Conservation (phyloP, 2,113 vertebrate genomes). For the Pituophis catenifer region DNA sequence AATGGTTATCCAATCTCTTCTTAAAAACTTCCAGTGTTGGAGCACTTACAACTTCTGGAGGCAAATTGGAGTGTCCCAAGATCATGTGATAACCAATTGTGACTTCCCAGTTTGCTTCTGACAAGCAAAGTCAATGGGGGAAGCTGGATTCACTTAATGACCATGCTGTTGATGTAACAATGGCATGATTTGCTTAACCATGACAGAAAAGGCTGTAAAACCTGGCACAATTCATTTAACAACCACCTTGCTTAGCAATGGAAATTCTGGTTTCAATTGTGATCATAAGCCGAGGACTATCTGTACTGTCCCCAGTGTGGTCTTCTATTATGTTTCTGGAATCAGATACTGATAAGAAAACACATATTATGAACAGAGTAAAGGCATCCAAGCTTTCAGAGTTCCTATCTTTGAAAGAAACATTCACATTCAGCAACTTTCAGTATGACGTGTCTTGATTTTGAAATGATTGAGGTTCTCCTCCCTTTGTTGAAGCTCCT, state of each 20-base stretch:
- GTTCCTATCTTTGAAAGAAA: background rate
- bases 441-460: background rate
- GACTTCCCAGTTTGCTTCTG: background rate
- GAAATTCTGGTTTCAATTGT: background rate
- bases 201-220: background rate
- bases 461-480: slow-evolving; percentile 11
- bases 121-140: background rate
- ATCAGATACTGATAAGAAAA: background rate
- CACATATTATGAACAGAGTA: background rate
- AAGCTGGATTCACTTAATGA: background rate
- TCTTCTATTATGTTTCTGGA: background rate
- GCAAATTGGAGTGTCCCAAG: background rate
- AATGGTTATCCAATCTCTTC: too few relatives aligned
- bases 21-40: too few relatives aligned
- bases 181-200: background rate
- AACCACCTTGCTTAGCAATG: background rate
- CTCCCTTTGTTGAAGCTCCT: slow-evolving; percentile 72
- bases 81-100: background rate
- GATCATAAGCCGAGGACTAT: background rate
- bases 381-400: background rate
- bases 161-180: background rate
- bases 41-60: too few relatives aligned
- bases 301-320: background rate
- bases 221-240: background rate
- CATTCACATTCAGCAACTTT: background rate